Base-by-base conservation (phyloP, 2,888 invertebrate species). In the Polylopha cassiicola region DNA sequence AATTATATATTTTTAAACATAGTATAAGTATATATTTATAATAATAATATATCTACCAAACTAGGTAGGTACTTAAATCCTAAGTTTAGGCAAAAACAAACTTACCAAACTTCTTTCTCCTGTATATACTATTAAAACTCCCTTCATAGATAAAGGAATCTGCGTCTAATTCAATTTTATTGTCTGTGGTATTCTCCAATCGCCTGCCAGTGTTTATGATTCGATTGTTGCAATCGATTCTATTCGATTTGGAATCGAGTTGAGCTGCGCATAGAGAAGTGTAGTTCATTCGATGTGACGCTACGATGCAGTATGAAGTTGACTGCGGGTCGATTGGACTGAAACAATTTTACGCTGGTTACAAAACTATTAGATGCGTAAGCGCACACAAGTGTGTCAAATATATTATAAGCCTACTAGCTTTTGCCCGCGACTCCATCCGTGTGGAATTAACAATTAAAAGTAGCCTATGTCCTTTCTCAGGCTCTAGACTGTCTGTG, bases 261-360 rank as follows among this genome's bases (percentile, higher is more conserved):
- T 79, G 81, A 1, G 85, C 85, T 0, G 81, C 75, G 39, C 85
- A 85, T 0, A 85, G 66, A 0, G 85, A 81, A 0, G 81, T 81
- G 57, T 82, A 85, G 62, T 80, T 81, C 39, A 65, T 76, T 10
- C 61, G 62, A 17, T 72, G 71, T 0, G 84, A 84, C 1, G 81
- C 81, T 0, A 85, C 80, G 1, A 84, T 78, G 55, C 82, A 85
- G 54, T 85, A 85, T 7, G 65, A 67, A 0, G 84, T 82, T 6
- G 69, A 64, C 64, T 84, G 82, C 0, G 85, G 85, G 42, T 85
- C 85, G 50, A 85, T 77, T 14, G 85, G 84, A 42, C 85, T 85
- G 69, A 11, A 70, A 70, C 30, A 39, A 53, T 41, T n/a, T n/a
- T n/a, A n/a, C n/a, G n/a, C n/a, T n/a, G n/a, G n/a, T n/a, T n/a